These are phyloP conservation scores for Tribolium castaneum DNA, from an alignment of 1,140 invertebrate species.

Conservation along the genomic window DNA sequence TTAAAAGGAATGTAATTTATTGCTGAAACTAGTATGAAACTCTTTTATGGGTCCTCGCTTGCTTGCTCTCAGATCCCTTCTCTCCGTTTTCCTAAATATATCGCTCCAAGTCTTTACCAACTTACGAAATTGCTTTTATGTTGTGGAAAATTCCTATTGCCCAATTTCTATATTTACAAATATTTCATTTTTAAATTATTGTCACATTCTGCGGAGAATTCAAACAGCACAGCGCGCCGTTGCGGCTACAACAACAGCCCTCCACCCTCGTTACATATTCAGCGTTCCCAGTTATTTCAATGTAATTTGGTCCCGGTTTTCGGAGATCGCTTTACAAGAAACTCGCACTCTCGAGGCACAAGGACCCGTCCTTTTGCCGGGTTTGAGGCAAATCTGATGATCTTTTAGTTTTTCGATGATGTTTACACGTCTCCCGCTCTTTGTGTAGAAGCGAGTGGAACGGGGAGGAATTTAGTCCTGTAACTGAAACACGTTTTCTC, in stretches of 20 bases:
- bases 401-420: background rate
- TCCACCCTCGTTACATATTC: background rate
- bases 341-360: background rate
- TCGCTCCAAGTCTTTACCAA: conserved; percentile 30
- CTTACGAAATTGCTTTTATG: conserved; percentile 25
- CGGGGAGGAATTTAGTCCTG: background rate
- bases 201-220: background rate
- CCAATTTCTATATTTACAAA: conserved; percentile 7
- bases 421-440: background rate
- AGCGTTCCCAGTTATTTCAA: background rate
- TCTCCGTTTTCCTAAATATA: conserved; percentile 27
- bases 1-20: conserved; percentile 36
- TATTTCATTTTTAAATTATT: background rate
- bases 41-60: conserved; percentile 33
- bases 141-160: conserved; percentile 16
- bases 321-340: background rate
- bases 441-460: background rate
- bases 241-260: background rate
- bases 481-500: background rate
- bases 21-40: conserved; percentile 32
- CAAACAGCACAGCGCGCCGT: background rate
- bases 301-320: background rate
- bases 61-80: conserved; percentile 32
- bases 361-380: background rate
- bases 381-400: background rate